Percentiles rank a stretch among this genome's conserved stretches.
Conservation (phyloP, 2,113 vertebrate genomes). For the Percina caprodes region DNA sequence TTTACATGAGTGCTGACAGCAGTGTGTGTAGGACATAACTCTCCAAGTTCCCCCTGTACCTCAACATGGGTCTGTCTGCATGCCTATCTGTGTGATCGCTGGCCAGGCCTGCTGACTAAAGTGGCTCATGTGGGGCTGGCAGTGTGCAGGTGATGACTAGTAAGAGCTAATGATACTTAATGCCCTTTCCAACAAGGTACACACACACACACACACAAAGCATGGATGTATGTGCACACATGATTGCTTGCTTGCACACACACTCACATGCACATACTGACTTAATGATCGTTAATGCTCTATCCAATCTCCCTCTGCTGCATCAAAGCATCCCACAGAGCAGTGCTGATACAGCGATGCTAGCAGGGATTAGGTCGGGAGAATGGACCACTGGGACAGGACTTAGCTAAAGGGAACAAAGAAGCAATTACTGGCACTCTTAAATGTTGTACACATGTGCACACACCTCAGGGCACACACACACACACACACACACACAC, state of each 20-base stretch:
- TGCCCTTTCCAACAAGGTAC: constrained; percentile 61
- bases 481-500: not conserved
- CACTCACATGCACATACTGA: constrained; percentile 21
- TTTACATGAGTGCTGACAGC: constrained; percentile 38
- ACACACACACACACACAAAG: constrained; percentile 22
- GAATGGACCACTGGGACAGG: constrained; percentile 47
- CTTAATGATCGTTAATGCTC: constrained; percentile 80
- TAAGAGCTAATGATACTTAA: constrained; percentile 83
- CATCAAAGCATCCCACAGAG: constrained; percentile 74
- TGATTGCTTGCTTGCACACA: not conserved
- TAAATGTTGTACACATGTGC: constrained; percentile 50
- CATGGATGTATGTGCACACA: not conserved
- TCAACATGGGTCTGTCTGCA: constrained; percentile 42
- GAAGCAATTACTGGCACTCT: constrained; percentile 60
- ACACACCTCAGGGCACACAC: constrained; percentile 7
- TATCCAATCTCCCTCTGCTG: constrained; percentile 66
- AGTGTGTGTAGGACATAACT: constrained; percentile 37
- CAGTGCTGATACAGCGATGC: constrained; percentile 62
- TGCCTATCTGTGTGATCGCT: constrained; percentile 69
- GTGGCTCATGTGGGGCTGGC: constrained; percentile 71
- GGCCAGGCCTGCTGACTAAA: constrained; percentile 76
- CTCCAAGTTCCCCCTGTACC: constrained; percentile 21
- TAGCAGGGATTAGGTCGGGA: constrained; percentile 64
- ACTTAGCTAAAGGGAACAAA: constrained; percentile 65
- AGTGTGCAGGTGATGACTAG: constrained; percentile 84